A percentile compares a stretch with the other conserved stretches of the same genome.
Evolutionary conservation across 2,888 invertebrate genomes (phyloP).

Genomic region (Tachina lurida): DNA sequence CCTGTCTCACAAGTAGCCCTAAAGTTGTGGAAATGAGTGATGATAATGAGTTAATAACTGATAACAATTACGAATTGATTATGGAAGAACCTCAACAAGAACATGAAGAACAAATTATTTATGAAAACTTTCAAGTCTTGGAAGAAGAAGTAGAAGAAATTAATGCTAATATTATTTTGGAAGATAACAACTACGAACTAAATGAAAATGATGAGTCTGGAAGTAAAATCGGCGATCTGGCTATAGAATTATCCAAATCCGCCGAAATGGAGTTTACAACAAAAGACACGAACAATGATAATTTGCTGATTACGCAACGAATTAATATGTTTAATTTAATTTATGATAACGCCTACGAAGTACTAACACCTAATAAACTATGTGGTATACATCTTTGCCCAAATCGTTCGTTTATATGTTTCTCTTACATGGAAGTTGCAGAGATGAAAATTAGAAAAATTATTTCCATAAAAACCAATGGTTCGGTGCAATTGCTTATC

Average conservation of each 20-base stretch:
- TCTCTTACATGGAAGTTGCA: constrained; percentile 73
- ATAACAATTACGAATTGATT: too few relatives aligned
- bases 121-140: background rate
- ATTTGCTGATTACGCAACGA: background rate
- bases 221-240: constrained; percentile 5
- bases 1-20: background rate
- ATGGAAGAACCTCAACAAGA: background rate
- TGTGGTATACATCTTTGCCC: constrained; percentile 77
- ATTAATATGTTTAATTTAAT: constrained; percentile 72
- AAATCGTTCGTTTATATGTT: constrained; percentile 73
- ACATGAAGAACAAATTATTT: background rate
- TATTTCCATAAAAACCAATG: constrained; percentile 67
- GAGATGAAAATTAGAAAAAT: constrained; percentile 72
- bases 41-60: background rate
- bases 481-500: constrained; percentile 60
- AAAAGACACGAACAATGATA: background rate
- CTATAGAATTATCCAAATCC: background rate
- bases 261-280: background rate
- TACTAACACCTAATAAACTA: constrained; percentile 74
- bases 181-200: background rate
- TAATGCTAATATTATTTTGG: background rate
- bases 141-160: background rate
- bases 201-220: background rate
- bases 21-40: constrained; percentile 8
- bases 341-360: constrained; percentile 74